These are phyloP conservation scores for Poecilobothrus nobilitatus DNA, from an alignment of 2,888 invertebrate species.

Conservation along the genomic window DNA sequence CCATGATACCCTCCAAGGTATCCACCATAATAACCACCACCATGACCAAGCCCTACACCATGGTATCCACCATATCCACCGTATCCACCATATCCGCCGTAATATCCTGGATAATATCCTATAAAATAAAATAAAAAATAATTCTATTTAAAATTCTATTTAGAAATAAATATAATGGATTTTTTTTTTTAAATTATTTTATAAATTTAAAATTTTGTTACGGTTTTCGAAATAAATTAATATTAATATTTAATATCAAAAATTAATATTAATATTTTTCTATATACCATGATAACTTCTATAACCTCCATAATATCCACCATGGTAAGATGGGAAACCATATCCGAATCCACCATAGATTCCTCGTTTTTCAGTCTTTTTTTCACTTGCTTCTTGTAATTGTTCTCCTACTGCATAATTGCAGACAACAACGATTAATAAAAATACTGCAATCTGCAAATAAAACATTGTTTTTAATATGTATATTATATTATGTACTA, in stretches of 20 bases:
- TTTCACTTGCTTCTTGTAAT: neutral
- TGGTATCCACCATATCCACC: constrained; percentile 13
- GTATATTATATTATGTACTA: too few species aligned
- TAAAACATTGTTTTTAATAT: too few species aligned
- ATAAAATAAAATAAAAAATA: neutral
- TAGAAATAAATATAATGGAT: too few species aligned
- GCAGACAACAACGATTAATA: too few species aligned
- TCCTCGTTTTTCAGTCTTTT: constrained; percentile 23
- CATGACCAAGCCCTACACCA: neutral
- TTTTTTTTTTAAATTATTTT: too few species aligned
- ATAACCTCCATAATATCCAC: constrained; percentile 14
- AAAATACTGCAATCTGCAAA: too few species aligned
- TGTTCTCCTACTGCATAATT: neutral
- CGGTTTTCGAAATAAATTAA: too few species aligned
- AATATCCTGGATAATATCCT: constrained; percentile 14
- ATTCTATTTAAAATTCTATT: too few species aligned
- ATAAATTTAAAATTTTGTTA: too few species aligned
- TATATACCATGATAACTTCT: neutral
- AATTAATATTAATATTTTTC: too few species aligned
- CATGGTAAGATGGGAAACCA: constrained; percentile 10
- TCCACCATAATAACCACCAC: neutral
- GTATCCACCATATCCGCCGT: neutral
- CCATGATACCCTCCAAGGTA: too few species aligned
- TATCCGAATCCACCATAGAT: constrained; percentile 23
- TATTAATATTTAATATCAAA: too few species aligned